phyloP scores from a whole-genome alignment of 2,113 vertebrate species.

The Cyanoramphus novaezelandiae region DNA sequence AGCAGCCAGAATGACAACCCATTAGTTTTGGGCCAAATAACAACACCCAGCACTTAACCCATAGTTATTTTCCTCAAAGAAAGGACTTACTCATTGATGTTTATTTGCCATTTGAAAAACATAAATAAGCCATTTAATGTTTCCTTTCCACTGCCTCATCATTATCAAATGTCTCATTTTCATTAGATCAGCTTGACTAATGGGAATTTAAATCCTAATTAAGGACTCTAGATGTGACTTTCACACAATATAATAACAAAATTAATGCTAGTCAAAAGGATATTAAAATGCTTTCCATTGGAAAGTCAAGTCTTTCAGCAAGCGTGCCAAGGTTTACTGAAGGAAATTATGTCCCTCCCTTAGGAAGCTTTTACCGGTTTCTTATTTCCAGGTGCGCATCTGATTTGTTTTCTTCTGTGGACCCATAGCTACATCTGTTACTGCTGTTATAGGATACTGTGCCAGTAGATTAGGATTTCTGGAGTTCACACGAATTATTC shows the following conservation, averaged over 20 bases:
- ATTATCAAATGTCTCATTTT: neutral
- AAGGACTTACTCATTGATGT: neutral
- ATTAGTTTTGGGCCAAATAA: neutral
- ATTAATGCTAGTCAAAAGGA: neutral
- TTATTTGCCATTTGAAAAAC: neutral
- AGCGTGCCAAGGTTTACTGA: neutral
- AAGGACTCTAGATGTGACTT: neutral
- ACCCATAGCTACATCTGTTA: neutral
- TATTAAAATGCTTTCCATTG: neutral
- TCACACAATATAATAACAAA: neutral
- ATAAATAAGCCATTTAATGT: neutral
- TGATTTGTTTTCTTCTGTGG: neutral
- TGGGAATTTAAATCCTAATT: neutral
- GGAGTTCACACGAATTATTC: neutral
- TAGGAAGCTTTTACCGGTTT: neutral
- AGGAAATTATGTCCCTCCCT: neutral
- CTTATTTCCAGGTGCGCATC: neutral
- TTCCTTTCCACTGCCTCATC: neutral
- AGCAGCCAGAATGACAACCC: neutral
- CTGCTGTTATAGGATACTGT: neutral
- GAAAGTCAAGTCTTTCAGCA: neutral
- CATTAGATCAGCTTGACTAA: constrained; percentile 30
- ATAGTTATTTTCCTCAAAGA: neutral
- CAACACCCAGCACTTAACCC: neutral
- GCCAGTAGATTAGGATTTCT: neutral